These are phyloP conservation scores for Zoroaster sp. DNA, from an alignment of 53 echinoderm and acorn worm genomes.

Conservation along the genomic window DNA sequence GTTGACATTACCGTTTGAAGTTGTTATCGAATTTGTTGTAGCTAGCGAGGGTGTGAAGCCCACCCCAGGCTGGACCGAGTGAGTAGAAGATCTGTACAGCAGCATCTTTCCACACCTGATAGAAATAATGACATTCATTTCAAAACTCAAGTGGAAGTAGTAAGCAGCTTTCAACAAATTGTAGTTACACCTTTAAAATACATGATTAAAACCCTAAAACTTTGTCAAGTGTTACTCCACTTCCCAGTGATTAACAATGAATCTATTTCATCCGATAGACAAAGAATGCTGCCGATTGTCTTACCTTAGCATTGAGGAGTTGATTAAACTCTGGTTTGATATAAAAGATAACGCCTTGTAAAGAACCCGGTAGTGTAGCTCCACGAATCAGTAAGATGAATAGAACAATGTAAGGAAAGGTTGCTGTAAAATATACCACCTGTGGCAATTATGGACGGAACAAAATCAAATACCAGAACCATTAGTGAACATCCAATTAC, in stretches of 20 bases:
- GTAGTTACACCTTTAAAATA: too few species aligned
- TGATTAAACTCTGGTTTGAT: conserved; percentile 65
- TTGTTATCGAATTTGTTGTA: conserved; percentile 93
- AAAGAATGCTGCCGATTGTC: too few species aligned
- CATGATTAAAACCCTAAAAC: too few species aligned
- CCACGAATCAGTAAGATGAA: conserved; percentile 75
- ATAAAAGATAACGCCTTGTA: conserved; percentile 70
- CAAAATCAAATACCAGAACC: too few species aligned
- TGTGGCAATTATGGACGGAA: too few species aligned
- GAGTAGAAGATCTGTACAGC: conserved; percentile 95
- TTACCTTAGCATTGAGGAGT: conserved; percentile 65
- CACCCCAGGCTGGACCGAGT: conserved; percentile 75
- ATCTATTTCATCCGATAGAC: too few species aligned
- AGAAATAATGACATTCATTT: neutral
- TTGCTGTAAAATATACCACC: conserved; percentile 90
- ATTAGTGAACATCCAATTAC: too few species aligned
- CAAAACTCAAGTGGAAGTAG: neutral
- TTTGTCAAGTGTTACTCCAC: too few species aligned
- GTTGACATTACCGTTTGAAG: conserved; percentile 64
- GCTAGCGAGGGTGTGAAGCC: conserved; percentile 78
- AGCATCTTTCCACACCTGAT: conserved; percentile 92
- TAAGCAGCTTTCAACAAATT: neutral
- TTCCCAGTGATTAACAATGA: too few species aligned
- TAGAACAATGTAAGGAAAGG: conserved; percentile 76
- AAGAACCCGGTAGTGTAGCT: conserved; percentile 64